phyloP scores from a whole-genome alignment of 2,888 invertebrate species.

The Crossocerus cetratus region DNA sequence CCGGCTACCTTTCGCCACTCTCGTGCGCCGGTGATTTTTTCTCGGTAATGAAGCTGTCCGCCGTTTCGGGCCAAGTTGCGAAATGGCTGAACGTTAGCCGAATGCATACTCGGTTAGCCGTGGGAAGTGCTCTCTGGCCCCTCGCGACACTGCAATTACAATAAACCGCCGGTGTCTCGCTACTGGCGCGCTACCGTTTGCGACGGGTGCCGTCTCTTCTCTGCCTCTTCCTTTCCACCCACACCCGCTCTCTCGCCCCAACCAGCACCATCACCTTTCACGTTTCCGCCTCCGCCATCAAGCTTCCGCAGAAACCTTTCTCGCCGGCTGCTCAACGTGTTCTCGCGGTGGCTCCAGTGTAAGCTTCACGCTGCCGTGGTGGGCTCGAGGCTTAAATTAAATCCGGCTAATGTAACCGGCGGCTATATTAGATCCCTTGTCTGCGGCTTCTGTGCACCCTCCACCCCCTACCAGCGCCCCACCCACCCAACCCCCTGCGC shows the following conservation, averaged over 20 bases:
- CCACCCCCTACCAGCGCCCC: conserved; percentile 14
- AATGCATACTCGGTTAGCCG: conserved; percentile 25
- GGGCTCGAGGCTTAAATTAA: conserved; percentile 69
- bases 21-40: conserved; percentile 43
- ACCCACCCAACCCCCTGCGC: no score
- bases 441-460: conserved; percentile 49
- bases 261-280: conserved; percentile 16
- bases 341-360: conserved; percentile 51
- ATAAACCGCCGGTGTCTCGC: conserved; percentile 60
- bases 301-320: conserved; percentile 31
- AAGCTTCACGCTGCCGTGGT: conserved; percentile 52
- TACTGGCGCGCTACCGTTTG: conserved; percentile 45
- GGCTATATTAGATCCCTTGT: conserved; percentile 71
- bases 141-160: conserved; percentile 68
- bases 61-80: conserved; percentile 31
- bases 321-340: conserved; percentile 33
- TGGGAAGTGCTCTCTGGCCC: conserved; percentile 46
- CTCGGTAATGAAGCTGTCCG: conserved; percentile 64
- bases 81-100: conserved; percentile 53
- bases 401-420: conserved; percentile 72
- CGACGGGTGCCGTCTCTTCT: conserved; percentile 14
- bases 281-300: conserved; percentile 1
- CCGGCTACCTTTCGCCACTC: neutral
- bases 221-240: conserved; percentile 18
- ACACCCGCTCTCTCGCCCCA: conserved; percentile 10